Evolutionary conservation across 1,140 invertebrate genomes (phyloP).

Genomic region (Papilio glaucus): DNA sequence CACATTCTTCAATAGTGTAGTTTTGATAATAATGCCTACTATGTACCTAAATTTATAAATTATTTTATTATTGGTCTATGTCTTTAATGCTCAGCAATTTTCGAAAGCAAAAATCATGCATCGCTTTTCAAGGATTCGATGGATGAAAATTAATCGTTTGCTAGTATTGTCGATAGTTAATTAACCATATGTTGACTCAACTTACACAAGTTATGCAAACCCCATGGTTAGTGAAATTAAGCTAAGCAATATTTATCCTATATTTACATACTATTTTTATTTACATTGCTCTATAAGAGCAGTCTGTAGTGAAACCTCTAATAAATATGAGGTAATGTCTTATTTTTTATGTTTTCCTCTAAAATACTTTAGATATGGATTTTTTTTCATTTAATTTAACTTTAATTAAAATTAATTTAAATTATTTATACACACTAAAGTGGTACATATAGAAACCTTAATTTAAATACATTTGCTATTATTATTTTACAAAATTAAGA

Average conservation of each 20-base stretch:
- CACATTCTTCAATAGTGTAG: no score
- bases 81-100: no score
- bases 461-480: not conserved
- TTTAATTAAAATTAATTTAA: not conserved
- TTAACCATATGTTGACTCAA: no score
- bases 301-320: constrained; percentile 39
- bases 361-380: no score
- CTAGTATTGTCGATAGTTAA: no score
- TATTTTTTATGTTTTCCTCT: constrained; percentile 6
- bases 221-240: not conserved
- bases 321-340: constrained; percentile 39
- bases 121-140: no score
- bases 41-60: no score
- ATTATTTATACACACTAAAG: not conserved
- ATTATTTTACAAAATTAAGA: not conserved
- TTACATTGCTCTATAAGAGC: constrained; percentile 56
- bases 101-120: no score
- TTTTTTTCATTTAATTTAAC: not conserved
- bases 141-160: no score
- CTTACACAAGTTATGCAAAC: not conserved
- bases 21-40: no score
- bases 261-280: constrained; percentile 45
- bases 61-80: no score
- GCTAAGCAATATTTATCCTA: constrained; percentile 8
- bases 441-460: not conserved